Evolutionary conservation across 2,113 vertebrate genomes (phyloP), one percentile per base, ranked within the genome.

Genomic region (Seriola quinqueradiata): DNA sequence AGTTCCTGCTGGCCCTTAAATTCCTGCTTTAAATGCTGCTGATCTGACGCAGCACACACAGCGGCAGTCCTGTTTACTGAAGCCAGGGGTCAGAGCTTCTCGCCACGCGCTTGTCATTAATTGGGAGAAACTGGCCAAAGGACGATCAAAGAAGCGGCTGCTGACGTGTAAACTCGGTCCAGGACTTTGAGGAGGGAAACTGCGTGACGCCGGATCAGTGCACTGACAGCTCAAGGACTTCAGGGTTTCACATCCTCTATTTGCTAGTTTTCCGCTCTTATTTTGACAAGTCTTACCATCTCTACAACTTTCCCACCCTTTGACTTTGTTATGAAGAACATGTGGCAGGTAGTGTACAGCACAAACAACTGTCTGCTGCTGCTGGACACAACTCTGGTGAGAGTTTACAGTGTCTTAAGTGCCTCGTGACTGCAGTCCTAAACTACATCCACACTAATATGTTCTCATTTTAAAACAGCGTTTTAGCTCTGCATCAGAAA

Each of bases 71-170:
- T 90, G 82, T 82, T 90, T 86, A 90, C 87, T 44, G 71, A 84
- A 83, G 84, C 85, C 78, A 81, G 59, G 57, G 88, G 83, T 87
- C 79, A 85, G 38, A 40, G 57, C 84, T 81, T 81, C 81, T 74
- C 42, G 34, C 25, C 76, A 84, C 50, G n/a, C 71, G 67, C 87
- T 86, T 55, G 38, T 70, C 81, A 83, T 90, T 93, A 91, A 89
- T 81, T 87, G 55, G 70, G 48, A 83, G 85, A 54, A 82, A 79
- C 46, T 80, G 72, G 44, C 74, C 11, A 67, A 64, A 58, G 65
- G 81, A 52, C 10, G 57, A 87, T 84, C 66, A 85, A 80, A 78
- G 79, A 44, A 48, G 69, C 4, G 40, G 50, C 64, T 66, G 36
- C 11, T 63, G 50, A 36, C 76, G 46, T 71, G 68, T 79, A 70